Evolutionary conservation across 2,113 vertebrate genomes (phyloP), one percentile per base, ranked within the genome.

Genomic region (Nematolebias whitei): DNA sequence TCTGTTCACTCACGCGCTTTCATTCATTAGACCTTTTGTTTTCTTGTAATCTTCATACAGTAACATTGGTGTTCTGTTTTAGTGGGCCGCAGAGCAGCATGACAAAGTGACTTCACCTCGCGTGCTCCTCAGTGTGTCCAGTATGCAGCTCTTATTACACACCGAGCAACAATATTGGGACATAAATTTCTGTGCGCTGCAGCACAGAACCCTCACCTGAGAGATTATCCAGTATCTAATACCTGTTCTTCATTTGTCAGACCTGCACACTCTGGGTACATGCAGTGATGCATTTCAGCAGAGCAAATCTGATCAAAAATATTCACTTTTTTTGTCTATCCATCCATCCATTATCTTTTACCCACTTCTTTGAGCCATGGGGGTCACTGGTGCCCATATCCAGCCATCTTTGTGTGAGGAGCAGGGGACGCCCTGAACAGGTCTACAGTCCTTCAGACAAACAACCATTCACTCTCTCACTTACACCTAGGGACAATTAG

Each of bases 141-240:
- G 38, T 54, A 50, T 49, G 23, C 13, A 47, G 15, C 59, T 71
- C 16, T 50, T 63, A 77, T 68, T 38, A 51, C 65, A 71, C 63
- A 63, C 43, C 11, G 56, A 63, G 72, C 56, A 11, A 56, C 32
- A 48, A 47, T 68, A 64, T 54, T 47, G 29, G 16, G 53, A 52
- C 65, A 71, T 55, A 65, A 49, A 67, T 74, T 60, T 47, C 24
- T 38, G 11, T 19, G 38, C 49, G 35, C 49, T 60, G 61, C 64
- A 69, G 54, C 7, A 2, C 41, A 41, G 55, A 63, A n/a, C 49
- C 50, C 53, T 44, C 50, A 41, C 54, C 29, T 12, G 51, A 60
- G 35, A 63, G 19, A 77, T 67, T 20, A 68, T 71, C 51, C 45
- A 49, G 29, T 67, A 62, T 66, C 40, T 52, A 44, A 63, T 20